Conservation (phyloP, 2,888 invertebrate species). For the Calliphora vomitoria region DNA sequence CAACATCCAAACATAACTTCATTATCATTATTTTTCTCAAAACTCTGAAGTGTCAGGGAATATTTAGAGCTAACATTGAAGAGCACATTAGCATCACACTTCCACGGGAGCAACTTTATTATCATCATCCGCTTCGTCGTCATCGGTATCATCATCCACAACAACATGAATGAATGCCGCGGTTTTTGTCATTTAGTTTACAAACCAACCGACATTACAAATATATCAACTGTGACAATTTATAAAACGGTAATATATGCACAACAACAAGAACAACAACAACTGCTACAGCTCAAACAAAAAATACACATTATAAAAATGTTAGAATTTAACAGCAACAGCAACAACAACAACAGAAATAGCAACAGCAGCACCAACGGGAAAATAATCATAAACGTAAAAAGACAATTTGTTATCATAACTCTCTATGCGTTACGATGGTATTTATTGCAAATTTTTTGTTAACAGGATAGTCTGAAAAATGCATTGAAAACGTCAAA, state of each 20-base stretch:
- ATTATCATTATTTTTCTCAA: slow-evolving; percentile 10
- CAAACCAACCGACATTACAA: slow-evolving; percentile 69
- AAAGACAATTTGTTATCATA: slow-evolving; percentile 66
- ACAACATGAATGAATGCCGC: slow-evolving; percentile 47
- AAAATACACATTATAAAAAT: slow-evolving; percentile 40
- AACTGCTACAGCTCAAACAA: slow-evolving; percentile 28
- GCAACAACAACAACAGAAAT: neutral
- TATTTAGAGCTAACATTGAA: neutral
- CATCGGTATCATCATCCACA: slow-evolving; percentile 34
- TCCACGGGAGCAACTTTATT: slow-evolving; percentile 15
- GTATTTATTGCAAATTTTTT: slow-evolving; percentile 30
- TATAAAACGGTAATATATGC: slow-evolving; percentile 65
- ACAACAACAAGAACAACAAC: slow-evolving; percentile 51
- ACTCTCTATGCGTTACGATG: slow-evolving; percentile 26
- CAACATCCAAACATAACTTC: slow-evolving; percentile 40
- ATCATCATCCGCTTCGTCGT: slow-evolving; percentile 30
- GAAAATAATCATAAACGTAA: slow-evolving; percentile 49
- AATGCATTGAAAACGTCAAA: neutral
- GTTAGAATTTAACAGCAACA: slow-evolving; percentile 27
- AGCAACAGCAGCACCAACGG: neutral
- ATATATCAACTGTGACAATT: slow-evolving; percentile 71
- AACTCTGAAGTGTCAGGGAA: neutral
- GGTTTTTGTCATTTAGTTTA: slow-evolving; percentile 69
- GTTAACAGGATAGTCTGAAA: neutral
- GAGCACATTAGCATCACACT: neutral